phyloP scores from a whole-genome alignment of 2,888 invertebrate species.

The Diogma glabrata region DNA sequence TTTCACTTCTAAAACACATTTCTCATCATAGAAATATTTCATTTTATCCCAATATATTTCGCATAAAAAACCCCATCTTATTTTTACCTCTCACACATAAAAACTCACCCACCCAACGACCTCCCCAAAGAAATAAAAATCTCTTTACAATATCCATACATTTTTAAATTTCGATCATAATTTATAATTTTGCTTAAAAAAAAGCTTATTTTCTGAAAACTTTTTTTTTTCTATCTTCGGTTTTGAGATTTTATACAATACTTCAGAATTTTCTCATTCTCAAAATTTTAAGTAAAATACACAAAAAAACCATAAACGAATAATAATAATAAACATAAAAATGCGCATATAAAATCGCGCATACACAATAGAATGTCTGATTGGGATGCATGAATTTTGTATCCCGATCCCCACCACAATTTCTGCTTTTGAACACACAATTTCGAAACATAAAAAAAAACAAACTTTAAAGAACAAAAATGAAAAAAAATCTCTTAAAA shows the following conservation, averaged over 20 bases:
- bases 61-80: no score
- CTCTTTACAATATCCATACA: no score
- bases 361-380: conserved; percentile 15
- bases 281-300: neutral
- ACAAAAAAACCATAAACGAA: conserved; percentile 4
- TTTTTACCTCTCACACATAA: no score
- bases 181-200: no score
- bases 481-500: neutral
- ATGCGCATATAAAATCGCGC: conserved; percentile 17
- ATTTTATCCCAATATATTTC: no score
- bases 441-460: neutral
- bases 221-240: neutral
- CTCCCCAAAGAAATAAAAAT: no score
- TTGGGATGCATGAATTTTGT: conserved; percentile 14
- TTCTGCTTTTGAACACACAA: neutral
- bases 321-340: no score
- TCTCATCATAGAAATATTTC: no score
- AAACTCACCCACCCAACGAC: no score
- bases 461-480: neutral
- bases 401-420: conserved; percentile 14
- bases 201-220: no score
- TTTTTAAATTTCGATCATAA: no score
- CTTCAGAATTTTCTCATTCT: neutral
- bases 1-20: no score
- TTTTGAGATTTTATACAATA: neutral